These are phyloP conservation scores for Synanthedon formicaeformis DNA, from an alignment of 2,888 invertebrate genomes.

Conservation along the genomic window DNA sequence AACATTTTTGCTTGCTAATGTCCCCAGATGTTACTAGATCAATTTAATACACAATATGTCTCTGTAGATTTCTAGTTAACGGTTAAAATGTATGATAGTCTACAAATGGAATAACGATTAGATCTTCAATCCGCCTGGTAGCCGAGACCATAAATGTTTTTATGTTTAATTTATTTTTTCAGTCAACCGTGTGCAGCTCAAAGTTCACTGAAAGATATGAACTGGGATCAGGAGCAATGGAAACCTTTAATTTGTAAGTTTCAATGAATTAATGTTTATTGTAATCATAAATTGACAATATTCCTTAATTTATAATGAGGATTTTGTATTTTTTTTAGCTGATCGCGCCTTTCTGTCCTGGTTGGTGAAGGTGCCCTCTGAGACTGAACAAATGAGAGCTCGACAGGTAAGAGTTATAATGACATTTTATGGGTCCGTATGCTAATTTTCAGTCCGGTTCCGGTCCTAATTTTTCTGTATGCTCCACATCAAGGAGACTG, in stretches of 20 bases:
- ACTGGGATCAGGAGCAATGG: slow-evolving; percentile 99
- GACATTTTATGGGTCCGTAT: background rate
- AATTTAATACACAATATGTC: too few species aligned
- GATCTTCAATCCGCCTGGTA: too few species aligned
- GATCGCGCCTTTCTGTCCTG: slow-evolving; percentile 97
- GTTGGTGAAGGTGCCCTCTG: slow-evolving; percentile 97
- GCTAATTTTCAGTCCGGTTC: too few species aligned
- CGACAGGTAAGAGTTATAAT: slow-evolving; percentile 73
- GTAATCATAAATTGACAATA: background rate
- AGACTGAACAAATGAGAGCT: slow-evolving; percentile 95
- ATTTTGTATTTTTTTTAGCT: slow-evolving; percentile 43
- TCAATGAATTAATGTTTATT: background rate
- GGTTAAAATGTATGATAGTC: too few species aligned
- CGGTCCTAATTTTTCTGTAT: too few species aligned
- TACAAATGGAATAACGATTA: too few species aligned
- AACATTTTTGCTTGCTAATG: too few species aligned
- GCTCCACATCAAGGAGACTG: too few species aligned
- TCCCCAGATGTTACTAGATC: too few species aligned
- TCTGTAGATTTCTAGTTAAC: too few species aligned
- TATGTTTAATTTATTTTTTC: slow-evolving; percentile 12
- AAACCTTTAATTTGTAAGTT: slow-evolving; percentile 87
- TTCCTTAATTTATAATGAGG: background rate
- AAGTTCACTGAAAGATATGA: slow-evolving; percentile 97
- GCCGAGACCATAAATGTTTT: too few species aligned
- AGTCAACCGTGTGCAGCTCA: slow-evolving; percentile 97